A percentile compares a stretch with the other conserved stretches of the same genome.
These are phyloP conservation scores for Gonatopus flavifemur DNA, from an alignment of 1,140 invertebrate species.

Conservation along the genomic window DNA sequence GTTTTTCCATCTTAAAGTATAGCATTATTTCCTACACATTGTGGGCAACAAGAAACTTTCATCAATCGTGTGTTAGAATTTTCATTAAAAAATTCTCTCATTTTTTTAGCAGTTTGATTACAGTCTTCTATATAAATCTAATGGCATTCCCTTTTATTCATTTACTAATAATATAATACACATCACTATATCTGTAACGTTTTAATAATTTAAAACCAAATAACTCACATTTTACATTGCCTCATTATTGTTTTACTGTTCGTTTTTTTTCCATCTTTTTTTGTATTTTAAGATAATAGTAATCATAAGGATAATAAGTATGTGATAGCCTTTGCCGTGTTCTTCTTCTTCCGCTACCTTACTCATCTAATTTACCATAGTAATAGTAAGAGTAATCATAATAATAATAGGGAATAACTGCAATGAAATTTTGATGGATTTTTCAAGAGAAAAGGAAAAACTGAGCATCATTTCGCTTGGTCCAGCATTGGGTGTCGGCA, in stretches of 20 bases:
- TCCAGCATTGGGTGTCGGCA: constrained; percentile 24
- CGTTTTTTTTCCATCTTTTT: too few species aligned
- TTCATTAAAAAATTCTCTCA: constrained; percentile 2
- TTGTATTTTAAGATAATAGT: constrained; percentile 6
- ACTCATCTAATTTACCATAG: constrained; percentile 24
- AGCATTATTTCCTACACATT: constrained; percentile 13
- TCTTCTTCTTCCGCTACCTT: constrained; percentile 15
- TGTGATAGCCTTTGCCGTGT: constrained; percentile 27
- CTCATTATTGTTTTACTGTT: constrained; percentile 9
- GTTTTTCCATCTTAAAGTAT: too few species aligned
- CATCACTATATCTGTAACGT: constrained; percentile 23
- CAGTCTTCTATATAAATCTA: too few species aligned
- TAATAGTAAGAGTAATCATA: too few species aligned
- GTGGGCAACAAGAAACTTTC: constrained; percentile 11
- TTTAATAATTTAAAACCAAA: constrained; percentile 31
- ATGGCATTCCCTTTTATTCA: too few species aligned
- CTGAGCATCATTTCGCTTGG: constrained; percentile 24
- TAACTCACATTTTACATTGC: constrained; percentile 24
- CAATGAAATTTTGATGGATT: constrained; percentile 21
- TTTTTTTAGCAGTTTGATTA: constrained; percentile 3
- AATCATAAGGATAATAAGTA: constrained; percentile 29
- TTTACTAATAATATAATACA: constrained; percentile 20
- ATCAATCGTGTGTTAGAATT: constrained; percentile 6
- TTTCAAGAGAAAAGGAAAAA: constrained; percentile 17
- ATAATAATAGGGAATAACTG: too few species aligned